Conservation (phyloP, 2,888 invertebrate species). For the Zele albiditarsus region DNA sequence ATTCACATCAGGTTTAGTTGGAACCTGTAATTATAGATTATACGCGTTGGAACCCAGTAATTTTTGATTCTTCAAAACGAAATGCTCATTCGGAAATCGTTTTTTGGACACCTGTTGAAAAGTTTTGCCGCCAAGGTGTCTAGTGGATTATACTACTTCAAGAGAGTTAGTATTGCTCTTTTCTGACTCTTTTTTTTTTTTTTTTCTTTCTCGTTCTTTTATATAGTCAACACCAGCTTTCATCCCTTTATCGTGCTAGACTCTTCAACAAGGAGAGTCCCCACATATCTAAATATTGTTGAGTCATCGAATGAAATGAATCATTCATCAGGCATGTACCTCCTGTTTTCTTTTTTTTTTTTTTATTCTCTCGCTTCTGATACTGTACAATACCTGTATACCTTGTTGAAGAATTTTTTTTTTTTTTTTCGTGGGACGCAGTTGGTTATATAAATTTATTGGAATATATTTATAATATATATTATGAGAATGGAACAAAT, state of each 20-base stretch:
- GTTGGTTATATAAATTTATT: slow-evolving; percentile 10
- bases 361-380: neutral
- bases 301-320: slow-evolving; percentile 51
- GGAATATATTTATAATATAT: too few relatives aligned
- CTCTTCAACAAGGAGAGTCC: slow-evolving; percentile 1
- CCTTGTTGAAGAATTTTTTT: neutral
- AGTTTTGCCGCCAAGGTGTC: slow-evolving; percentile 43
- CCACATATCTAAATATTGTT: slow-evolving; percentile 36
- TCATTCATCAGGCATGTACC: slow-evolving; percentile 20
- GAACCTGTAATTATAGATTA: slow-evolving; percentile 68
- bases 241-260: neutral
- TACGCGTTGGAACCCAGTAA: slow-evolving; percentile 57
- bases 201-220: neutral
- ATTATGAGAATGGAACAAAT: too few relatives aligned
- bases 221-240: neutral
- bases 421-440: neutral
- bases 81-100: slow-evolving; percentile 13
- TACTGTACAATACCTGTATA: neutral
- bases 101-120: slow-evolving; percentile 52
- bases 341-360: neutral
- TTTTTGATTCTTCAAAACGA: slow-evolving; percentile 48
- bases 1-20: slow-evolving; percentile 32
- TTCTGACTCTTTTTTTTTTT: too few relatives aligned
- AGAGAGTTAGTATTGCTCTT: slow-evolving; percentile 9
- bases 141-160: slow-evolving; percentile 23